Evolutionary conservation across 2,797 vertebrate genomes (phyloP).

Genomic region (Hybognathus amarus): DNA sequence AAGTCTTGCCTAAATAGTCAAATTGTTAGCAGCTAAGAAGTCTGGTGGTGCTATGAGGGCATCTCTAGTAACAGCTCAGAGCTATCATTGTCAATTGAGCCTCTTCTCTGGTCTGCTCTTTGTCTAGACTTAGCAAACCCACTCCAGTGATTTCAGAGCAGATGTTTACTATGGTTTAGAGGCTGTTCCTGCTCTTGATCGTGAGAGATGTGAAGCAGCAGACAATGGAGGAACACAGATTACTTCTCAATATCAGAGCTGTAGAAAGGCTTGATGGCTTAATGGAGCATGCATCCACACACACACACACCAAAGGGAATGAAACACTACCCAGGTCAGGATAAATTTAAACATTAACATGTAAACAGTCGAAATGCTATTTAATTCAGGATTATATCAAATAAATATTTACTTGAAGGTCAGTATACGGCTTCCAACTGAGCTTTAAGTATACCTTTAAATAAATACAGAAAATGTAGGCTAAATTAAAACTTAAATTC

Average conservation of each 20-base stretch:
- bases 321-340: neutral
- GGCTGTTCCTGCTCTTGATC: constrained; percentile 7
- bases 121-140: constrained; percentile 19
- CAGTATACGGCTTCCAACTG: neutral
- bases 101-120: neutral
- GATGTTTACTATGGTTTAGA: constrained; percentile 6
- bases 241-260: constrained; percentile 20
- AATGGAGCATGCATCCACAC: constrained; percentile 5
- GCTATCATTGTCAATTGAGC: neutral
- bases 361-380: neutral
- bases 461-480: too few species aligned
- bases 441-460: neutral
- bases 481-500: neutral
- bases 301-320: neutral
- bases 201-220: constrained; percentile 21
- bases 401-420: neutral
- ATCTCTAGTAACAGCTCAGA: neutral
- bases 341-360: neutral
- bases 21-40: neutral
- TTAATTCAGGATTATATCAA: neutral
- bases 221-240: constrained; percentile 21
- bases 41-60: neutral
- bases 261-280: constrained; percentile 5
- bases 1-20: neutral
- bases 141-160: constrained; percentile 17